A percentile compares a stretch with the other conserved stretches of the same genome.
Evolutionary conservation across 2,797 vertebrate species (phyloP).

Genomic region (Australoheros facetus): DNA sequence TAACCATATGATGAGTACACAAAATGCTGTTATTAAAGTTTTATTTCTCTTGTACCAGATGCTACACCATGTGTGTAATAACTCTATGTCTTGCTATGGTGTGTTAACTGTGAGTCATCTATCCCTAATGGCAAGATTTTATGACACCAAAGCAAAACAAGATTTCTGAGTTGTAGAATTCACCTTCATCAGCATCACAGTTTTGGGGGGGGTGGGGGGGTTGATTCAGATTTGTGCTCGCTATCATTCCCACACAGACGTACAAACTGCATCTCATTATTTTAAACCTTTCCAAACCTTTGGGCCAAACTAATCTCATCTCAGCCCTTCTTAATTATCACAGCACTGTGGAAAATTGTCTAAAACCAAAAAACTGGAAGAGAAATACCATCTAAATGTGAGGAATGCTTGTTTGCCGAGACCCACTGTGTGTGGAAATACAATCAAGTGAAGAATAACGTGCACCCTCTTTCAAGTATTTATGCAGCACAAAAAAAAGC

Average conservation of each 20-base stretch:
- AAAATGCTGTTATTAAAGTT: slow-evolving; percentile 34
- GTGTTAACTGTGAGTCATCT: slow-evolving; percentile 52
- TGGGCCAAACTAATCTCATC: slow-evolving; percentile 3
- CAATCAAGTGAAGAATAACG: background rate
- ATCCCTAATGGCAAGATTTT: slow-evolving; percentile 60
- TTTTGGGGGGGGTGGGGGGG: too few species aligned
- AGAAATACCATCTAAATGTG: background rate
- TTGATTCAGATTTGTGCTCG: background rate
- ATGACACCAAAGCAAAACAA: slow-evolving; percentile 63
- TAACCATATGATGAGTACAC: slow-evolving; percentile 46
- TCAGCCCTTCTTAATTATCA: slow-evolving; percentile 25
- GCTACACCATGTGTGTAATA: slow-evolving; percentile 38
- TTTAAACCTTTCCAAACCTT: background rate
- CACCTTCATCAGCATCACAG: slow-evolving; percentile 47
- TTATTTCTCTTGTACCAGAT: slow-evolving; percentile 40
- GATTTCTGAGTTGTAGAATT: slow-evolving; percentile 40
- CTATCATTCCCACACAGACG: background rate
- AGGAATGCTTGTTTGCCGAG: slow-evolving; percentile 1
- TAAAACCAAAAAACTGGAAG: background rate
- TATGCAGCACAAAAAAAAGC: background rate
- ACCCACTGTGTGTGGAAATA: background rate
- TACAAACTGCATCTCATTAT: background rate
- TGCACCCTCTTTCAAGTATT: background rate
- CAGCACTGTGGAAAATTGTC: slow-evolving; percentile 4
- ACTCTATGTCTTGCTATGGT: background rate